Evolutionary conservation across 2,888 invertebrate species (phyloP), one percentile per base, ranked within the genome.

Genomic region (Drosophila neotestacea): DNA sequence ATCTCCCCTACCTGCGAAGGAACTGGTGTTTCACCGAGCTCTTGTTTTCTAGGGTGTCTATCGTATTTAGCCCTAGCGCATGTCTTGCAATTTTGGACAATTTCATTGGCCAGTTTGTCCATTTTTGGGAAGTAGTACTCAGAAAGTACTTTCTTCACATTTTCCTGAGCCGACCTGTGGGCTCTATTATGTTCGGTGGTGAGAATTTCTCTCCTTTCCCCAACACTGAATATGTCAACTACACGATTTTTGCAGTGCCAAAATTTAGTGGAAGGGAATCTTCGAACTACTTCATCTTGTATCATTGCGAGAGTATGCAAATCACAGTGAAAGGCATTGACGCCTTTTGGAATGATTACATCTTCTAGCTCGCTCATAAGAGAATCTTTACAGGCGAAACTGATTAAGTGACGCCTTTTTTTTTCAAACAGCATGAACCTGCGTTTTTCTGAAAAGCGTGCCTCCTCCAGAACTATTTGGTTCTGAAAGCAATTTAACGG

Each of bases 261-360:
- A 16, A 54, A 41, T 11, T 41, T 54, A 0, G 41, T 54, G 13
- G 39, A n/a, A 1, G 52, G 52, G 52, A 41, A 54, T 30, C 30
- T 30, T 30, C 30, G 30, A 32, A 63, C 51, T 38, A 64, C 10
- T 9, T 46, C 28, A 28, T 65, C 48, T 30, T 55, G 54, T 44
- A 69, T 58, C 32, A 38, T 39, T 34, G 58, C 58, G 11, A 52
- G 52, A 13, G 46, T 47, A 22, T 50, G 59, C 4, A 46, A 44
- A 27, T 54, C 36, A n/a, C 56, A 54, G 34, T 58, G 47, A 16
- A 58, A 32, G 5, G 55, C 61, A 30, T 55, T 67, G 38, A 67
- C 55, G 48, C 36, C 32, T 27, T 55, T 39, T 10, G 55, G 55
- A 30, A 11, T 30, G 7, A 54, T 13, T 30, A 30, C 9, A 38